Conservation (phyloP, 2,113 vertebrate genomes). For the Hylia prasina region DNA sequence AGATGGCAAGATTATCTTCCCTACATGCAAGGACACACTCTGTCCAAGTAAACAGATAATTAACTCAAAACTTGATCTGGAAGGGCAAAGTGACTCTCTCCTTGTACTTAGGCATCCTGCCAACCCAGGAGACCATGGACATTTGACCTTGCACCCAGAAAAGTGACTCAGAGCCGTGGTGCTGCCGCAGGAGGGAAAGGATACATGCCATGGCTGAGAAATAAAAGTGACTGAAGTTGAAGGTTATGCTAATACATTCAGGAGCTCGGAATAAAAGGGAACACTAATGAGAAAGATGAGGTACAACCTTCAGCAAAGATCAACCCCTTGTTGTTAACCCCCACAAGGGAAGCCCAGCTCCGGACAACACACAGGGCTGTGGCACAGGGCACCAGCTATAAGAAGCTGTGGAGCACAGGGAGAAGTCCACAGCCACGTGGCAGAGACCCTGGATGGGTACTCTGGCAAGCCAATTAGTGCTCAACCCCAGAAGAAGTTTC, state of each 20-base stretch:
- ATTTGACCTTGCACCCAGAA: neutral
- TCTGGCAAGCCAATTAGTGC: neutral
- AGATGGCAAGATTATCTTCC: neutral
- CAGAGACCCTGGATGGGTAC: neutral
- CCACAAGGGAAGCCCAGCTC: neutral
- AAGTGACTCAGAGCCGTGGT: neutral
- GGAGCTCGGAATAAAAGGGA: neutral
- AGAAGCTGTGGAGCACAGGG: neutral
- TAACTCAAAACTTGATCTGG: constrained; percentile 28
- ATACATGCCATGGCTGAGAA: rapidly evolving
- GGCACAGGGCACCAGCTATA: neutral
- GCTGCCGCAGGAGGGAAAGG: neutral
- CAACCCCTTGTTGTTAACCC: neutral
- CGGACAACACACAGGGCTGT: neutral
- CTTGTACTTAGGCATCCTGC: neutral
- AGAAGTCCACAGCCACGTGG: neutral
- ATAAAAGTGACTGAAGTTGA: neutral
- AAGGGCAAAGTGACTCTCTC: constrained; percentile 40
- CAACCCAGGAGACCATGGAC: neutral
- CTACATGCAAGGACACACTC: neutral
- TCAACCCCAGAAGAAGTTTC: neutral
- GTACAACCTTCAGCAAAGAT: neutral
- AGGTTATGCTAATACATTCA: neutral
- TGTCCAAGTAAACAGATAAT: constrained; percentile 35
- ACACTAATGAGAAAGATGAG: neutral